These are phyloP conservation scores for Anthrax anthrax DNA, from an alignment of 2,888 invertebrate genomes.

Conservation along the genomic window DNA sequence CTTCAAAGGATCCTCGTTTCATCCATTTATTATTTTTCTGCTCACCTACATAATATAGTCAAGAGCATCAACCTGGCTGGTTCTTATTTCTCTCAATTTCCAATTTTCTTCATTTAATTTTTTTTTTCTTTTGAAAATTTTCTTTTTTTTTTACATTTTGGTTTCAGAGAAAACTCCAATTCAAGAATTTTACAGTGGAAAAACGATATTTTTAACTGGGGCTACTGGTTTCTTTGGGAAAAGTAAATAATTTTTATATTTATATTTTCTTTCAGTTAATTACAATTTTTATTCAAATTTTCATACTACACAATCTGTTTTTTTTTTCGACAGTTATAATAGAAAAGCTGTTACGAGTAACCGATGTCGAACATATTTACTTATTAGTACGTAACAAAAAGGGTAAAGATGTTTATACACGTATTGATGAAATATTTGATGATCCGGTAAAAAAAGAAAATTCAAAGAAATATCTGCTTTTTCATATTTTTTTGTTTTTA, in stretches of 20 bases:
- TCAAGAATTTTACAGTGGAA: constrained; percentile 43
- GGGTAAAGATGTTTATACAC: constrained; percentile 47
- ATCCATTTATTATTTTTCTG: too few relatives aligned
- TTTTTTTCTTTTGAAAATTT: background rate
- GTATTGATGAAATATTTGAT: constrained; percentile 52
- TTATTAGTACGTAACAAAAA: constrained; percentile 43
- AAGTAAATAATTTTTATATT: constrained; percentile 19
- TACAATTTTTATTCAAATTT: background rate
- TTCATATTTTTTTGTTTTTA: background rate
- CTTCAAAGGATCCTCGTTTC: too few relatives aligned
- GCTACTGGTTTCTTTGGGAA: constrained; percentile 40
- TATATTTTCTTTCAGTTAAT: background rate
- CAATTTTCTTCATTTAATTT: too few relatives aligned
- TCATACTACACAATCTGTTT: background rate
- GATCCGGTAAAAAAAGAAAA: constrained; percentile 43
- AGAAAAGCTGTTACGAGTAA: constrained; percentile 44
- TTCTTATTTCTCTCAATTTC: too few relatives aligned
- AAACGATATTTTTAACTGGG: constrained; percentile 45
- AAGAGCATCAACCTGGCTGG: too few relatives aligned
- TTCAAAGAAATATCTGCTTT: background rate
- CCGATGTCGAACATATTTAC: constrained; percentile 40
- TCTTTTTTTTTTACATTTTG: background rate
- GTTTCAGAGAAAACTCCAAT: constrained; percentile 21
- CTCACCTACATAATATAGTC: too few relatives aligned
- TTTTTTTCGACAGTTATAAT: constrained; percentile 44